Base-by-base conservation (phyloP, 2,888 invertebrate genomes). In the Embidobia sp. region DNA sequence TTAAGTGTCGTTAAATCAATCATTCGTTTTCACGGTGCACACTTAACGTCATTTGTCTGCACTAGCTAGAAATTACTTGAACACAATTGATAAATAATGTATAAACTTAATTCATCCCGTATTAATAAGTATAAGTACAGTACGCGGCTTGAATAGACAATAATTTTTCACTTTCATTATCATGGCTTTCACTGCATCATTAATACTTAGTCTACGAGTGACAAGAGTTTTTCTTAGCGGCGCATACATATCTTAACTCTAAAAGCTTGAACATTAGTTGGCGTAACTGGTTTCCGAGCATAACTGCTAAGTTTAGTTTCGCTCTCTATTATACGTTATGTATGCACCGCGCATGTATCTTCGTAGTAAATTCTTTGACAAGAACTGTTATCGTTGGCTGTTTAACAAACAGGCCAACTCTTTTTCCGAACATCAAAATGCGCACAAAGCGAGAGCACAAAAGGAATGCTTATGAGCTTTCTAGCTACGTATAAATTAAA, bases 371-470 rank as follows among this genome's bases (percentile, higher is more conserved):
- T 19, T 61, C 51, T 51, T 70, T 59, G 51, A 70, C 51, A 27
- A 51, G 59, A 61, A 44, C n/a, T 35, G 44, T 51, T 61, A 70
- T 59, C 44, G 51, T 48, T 42, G 18, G 3, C 44, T 70, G 29
- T 51, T 61, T 61, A 37, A 70, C 51, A 61, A 61, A 48, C 51
- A 61, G 70, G 44, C 51, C 51, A 44, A 70, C 51, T 49, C 29
- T 31, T 59, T 66, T n/a, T n/a, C n/a, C n/a, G n/a, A n/a, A n/a
- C n/a, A n/a, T n/a, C n/a, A n/a, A n/a, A n/a, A n/a, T n/a, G n/a
- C n/a, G n/a, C n/a, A n/a, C n/a, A n/a, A n/a, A n/a, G n/a, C n/a
- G n/a, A n/a, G n/a, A n/a, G n/a, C n/a, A n/a, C n/a, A n/a, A n/a
- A n/a, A n/a, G n/a, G n/a, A n/a, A n/a, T n/a, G n/a, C n/a, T n/a